Evolutionary conservation across 2,113 vertebrate species (phyloP).

Genomic region (Vireo altiloquus): DNA sequence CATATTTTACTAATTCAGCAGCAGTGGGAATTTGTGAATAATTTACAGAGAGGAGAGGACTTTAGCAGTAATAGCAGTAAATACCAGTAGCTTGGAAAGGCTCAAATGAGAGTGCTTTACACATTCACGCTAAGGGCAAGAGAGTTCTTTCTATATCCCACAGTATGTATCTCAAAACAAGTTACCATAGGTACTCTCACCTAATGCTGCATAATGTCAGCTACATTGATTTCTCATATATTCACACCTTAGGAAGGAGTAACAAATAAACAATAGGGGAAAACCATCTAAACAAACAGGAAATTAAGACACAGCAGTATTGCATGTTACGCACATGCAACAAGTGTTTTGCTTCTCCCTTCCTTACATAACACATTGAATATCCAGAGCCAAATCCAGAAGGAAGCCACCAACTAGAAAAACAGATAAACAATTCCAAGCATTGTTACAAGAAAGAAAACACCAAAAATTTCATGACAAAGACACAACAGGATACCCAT

Average conservation of each 20-base stretch:
- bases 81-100: not conserved
- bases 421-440: not conserved
- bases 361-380: not conserved
- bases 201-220: not conserved
- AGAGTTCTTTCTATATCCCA: not conserved
- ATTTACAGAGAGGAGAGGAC: not conserved
- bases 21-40: not conserved
- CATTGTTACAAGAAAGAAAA: not conserved
- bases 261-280: not conserved
- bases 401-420: not conserved
- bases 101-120: not conserved
- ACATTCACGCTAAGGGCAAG: not conserved
- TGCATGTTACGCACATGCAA: not conserved
- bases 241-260: not conserved
- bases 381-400: not conserved
- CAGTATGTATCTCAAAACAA: not conserved
- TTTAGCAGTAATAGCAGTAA: not conserved
- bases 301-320: not conserved
- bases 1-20: not conserved
- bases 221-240: not conserved
- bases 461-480: not conserved
- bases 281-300: not conserved
- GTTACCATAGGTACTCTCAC: not conserved
- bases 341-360: not conserved
- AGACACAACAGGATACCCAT: not conserved